Base-by-base conservation (phyloP, 2,797 vertebrate species). In the Austrolebias charrua region DNA sequence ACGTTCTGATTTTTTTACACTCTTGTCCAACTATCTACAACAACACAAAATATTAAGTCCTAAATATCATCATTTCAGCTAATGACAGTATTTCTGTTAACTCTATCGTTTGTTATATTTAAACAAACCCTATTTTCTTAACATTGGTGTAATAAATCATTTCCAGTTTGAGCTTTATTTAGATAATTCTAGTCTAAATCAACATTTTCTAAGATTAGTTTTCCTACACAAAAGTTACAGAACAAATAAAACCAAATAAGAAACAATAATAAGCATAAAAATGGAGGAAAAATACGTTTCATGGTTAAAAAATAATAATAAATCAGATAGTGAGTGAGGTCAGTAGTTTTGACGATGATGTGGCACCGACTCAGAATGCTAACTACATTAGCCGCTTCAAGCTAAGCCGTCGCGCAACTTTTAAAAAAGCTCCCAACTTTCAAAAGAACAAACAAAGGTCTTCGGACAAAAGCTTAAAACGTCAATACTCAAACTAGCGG, bases 311-410 rank as follows among this genome's bases (percentile, higher is more conserved):
- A 6, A 49, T 28, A n/a, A n/a, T n/a, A n/a, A n/a, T n/a, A n/a
- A 48, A 5, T 24, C 15, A 55, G 35, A 47, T 8, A 42, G 5
- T 12, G 45, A 10, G 13, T 4, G 24, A 28, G 45, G 46, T 50
- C 53, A 38, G 46, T 20, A 1, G 71, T n/a, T 52, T 66, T 60
- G 19, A 9, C 85, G 87, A 76, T 73, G 66, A 90, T 90, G 89
- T 90, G 89, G 89, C 88, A 88, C 35, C 56, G 29, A 2, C 28
- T 33, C 28, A 80, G 56, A 79, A 80, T 55, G 78, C 80, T 79
- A 78, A 83, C 78, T 75, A 31, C 2, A 44, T 20, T 75, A 85
- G 77, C 84, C 19, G 13, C 63, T 13, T 4, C 48, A 35, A n/a
- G 48, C 55, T 50, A 1, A 75, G 60, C 57, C 55, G 8, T 29